Evolutionary conservation across 2,797 vertebrate genomes (phyloP), one percentile per base, ranked within the genome.

Genomic region (Thalassophryne amazonica): DNA sequence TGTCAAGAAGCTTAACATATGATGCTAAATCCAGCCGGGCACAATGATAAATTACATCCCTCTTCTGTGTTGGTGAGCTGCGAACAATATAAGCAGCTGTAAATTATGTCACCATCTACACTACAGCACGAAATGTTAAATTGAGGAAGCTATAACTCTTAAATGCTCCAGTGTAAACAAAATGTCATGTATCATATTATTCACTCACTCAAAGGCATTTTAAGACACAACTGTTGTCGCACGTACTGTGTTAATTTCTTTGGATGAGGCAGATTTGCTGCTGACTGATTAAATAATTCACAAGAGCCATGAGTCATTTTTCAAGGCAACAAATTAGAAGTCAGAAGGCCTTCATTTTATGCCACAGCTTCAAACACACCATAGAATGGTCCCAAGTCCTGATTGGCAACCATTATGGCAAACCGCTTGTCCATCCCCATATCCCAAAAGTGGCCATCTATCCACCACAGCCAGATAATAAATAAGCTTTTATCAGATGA

Each of bases 311-410:
- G 37, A 60, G 46, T 58, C 73, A 83, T 85, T 86, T 86, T 83
- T 87, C 70, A 80, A 65, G 78, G 63, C 47, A 69, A 65, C 72
- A 65, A 84, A 80, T 85, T 84, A 80, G 45, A 28, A 57, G 47
- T 29, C 84, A 81, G 53, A 52, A 34, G 29, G 29, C 34, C 31
- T 71, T 66, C 24, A 49, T 60, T 60, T 36, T n/a, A n/a, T n/a
- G n/a, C n/a, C n/a, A n/a, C n/a, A n/a, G n/a, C n/a, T n/a, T n/a
- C n/a, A n/a, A n/a, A n/a, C n/a, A n/a, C n/a, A n/a, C n/a, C n/a
- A n/a, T n/a, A n/a, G n/a, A n/a, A n/a, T n/a, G n/a, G n/a, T n/a
- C n/a, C n/a, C n/a, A n/a, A n/a, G n/a, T n/a, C n/a, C n/a, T n/a
- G n/a, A n/a, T n/a, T n/a, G n/a, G n/a, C n/a, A n/a, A n/a, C n/a